These are phyloP conservation scores for Pegoplata infirma DNA, from an alignment of 2,888 invertebrate genomes.

Conservation along the genomic window DNA sequence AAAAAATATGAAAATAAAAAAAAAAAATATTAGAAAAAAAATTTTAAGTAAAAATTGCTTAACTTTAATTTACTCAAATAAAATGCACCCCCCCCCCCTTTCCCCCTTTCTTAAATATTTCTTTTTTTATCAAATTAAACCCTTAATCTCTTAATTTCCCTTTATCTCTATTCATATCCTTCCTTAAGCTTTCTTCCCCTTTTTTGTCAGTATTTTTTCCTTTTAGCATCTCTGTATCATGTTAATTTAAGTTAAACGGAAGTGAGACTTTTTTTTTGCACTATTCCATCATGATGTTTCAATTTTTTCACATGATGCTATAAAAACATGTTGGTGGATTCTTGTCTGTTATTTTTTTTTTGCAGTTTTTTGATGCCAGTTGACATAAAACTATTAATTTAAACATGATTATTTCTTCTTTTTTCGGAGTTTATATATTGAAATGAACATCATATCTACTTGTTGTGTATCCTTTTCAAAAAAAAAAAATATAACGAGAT, in stretches of 20 bases:
- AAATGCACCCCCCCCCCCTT: too few relatives aligned
- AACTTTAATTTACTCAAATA: too few relatives aligned
- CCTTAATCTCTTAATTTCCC: too few relatives aligned
- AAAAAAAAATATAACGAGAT: too few relatives aligned
- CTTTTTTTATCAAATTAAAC: too few relatives aligned
- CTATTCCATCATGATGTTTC: constrained; percentile 35
- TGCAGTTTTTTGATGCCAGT: constrained; percentile 14
- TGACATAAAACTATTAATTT: constrained; percentile 55
- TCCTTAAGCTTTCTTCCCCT: constrained; percentile 1
- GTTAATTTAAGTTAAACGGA: constrained; percentile 52
- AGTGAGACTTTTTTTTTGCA: constrained; percentile 31
- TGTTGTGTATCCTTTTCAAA: background rate
- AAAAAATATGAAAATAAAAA: too few relatives aligned
- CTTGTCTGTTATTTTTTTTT: background rate
- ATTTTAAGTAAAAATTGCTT: too few relatives aligned
- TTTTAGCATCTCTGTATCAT: constrained; percentile 23
- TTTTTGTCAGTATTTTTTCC: background rate
- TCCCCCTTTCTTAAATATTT: too few relatives aligned
- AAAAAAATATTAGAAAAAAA: too few relatives aligned
- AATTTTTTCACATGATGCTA: constrained; percentile 46
- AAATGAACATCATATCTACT: background rate
- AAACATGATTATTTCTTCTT: background rate
- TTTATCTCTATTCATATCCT: too few relatives aligned
- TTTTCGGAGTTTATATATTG: background rate
- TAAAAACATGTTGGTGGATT: constrained; percentile 15